These are phyloP conservation scores for Pollimyrus isidori DNA, from an alignment of 2,113 vertebrate species.

Conservation along the genomic window DNA sequence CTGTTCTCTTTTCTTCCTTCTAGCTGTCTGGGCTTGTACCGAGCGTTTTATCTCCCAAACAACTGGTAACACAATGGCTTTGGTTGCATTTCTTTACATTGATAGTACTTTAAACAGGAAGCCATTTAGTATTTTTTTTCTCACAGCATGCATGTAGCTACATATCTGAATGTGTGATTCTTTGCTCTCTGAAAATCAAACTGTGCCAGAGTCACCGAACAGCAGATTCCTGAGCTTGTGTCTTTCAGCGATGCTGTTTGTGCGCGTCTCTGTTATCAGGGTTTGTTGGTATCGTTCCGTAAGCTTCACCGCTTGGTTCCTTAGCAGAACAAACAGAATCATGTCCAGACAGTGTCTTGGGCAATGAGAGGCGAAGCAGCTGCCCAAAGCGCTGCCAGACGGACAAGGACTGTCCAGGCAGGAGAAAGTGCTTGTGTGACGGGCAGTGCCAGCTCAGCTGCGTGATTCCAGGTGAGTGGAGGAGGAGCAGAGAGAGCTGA, in stretches of 20 bases:
- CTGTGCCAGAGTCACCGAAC: background rate
- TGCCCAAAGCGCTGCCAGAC: conserved; percentile 59
- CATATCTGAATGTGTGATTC: background rate
- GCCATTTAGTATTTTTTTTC: background rate
- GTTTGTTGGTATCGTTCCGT: background rate
- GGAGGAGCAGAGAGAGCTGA: background rate
- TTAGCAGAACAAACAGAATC: conserved; percentile 38
- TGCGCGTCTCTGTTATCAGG: background rate
- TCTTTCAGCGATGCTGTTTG: background rate
- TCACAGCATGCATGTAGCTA: background rate
- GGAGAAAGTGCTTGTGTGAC: conserved; percentile 66
- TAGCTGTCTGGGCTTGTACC: conserved; percentile 51
- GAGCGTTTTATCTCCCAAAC: conserved; percentile 40
- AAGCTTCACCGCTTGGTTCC: conserved; percentile 24
- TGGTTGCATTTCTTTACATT: background rate
- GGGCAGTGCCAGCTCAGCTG: conserved; percentile 73
- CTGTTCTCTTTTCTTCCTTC: conserved; percentile 44
- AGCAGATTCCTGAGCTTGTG: background rate
- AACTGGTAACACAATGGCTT: conserved; percentile 48
- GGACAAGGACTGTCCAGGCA: conserved; percentile 58
- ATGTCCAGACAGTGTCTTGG: conserved; percentile 57
- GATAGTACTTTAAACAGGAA: background rate
- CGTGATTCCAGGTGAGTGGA: conserved; percentile 58
- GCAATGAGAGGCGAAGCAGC: conserved; percentile 47
- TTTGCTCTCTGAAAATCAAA: background rate